Base-by-base conservation (phyloP, 2,113 vertebrate genomes). In the Monarcha castaneiventris region DNA sequence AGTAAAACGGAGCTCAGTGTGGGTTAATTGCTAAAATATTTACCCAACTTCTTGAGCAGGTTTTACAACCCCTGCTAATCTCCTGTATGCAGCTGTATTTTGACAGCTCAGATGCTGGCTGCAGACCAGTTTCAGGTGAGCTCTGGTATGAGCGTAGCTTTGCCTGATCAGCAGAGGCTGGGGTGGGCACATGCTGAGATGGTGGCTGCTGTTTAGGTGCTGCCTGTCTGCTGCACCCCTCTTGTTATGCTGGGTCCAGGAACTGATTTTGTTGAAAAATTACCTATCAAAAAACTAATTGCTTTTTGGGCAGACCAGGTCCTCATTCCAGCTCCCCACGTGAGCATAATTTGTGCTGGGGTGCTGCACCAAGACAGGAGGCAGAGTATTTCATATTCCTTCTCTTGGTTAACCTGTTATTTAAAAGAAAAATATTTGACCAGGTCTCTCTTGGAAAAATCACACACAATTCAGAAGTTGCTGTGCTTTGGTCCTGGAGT, bases 1-100 rank as follows among this genome's bases (percentile, higher is more conserved):
- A 74, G 86, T 74, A 87, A 89, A 72, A 72, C 0, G 10, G 89
- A 78, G 69, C 62, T 94, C 74, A 14, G 22, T 20, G 77, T 35
- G 66, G 91, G 87, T 94, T 96, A 95, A 97, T 89, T 94, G 93
- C 91, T 91, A 52, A 95, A 96, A 87, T 96, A 95, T 96, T 95
- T 97, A 91, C 74, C 69, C 37, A 54, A 76, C 80, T 91, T 91
- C 95, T 96, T 85, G 94, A 95, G 89, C 95, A 95, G 93, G 91
- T 96, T 96, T 97, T 95, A 91, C 95, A 96, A 29, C 76, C 76
- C 72, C 35, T 72, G 84, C 91, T 95, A 94, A 95, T 96, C 95
- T 94, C 79, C 78, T 84, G 39, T 7, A 6, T 41, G 80, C 96
- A 96, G 96, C 94, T 96, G 95, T 92, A 92, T 94, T 93, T 96